Evolutionary conservation across 2,797 vertebrate species (phyloP), one percentile per base, ranked within the genome.

Genomic region (Microchirus variegatus): DNA sequence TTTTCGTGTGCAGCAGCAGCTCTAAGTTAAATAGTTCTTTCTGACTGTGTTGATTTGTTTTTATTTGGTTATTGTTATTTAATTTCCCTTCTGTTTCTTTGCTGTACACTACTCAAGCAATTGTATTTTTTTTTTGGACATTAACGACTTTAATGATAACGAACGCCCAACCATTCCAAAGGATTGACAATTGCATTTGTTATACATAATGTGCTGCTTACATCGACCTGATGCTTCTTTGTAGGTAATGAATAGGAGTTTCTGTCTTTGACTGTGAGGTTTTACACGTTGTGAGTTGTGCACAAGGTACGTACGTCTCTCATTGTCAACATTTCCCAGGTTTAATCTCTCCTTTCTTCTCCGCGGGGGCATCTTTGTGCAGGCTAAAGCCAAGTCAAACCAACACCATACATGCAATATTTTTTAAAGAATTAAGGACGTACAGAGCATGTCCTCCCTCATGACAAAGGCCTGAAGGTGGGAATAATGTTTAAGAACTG

Each of bases 161-260:
- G 70, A 90, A 88, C 68, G 78, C 87, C 89, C 91, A 77, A 89
- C 84, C 90, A 93, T 94, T 95, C 93, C 94, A 93, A 90, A 93
- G 90, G 91, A 92, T 88, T 93, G 14, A 16, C 14, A 79, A 88
- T 80, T 90, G 76, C 81, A 83, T 89, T 91, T 88, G 87, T 89
- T 92, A 83, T 90, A 84, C 87, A 84, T n/a, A n/a, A n/a, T 89
- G 80, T 87, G 87, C 85, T 89, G 89, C 91, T 92, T 92, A 70
- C 83, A 88, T 85, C 74, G 73, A 90, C 86, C 82, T 70, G 62
- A 82, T 92, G 87, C 85, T 69, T 90, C 85, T 83, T 79, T 82
- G 82, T 90, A 86, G 85, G 70, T 84, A 83, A 85, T 90, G 84
- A 81, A 62, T 77, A 71, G 75, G 86, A 81, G 89, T 88, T 79